Evolutionary conservation across 2,797 vertebrate species (phyloP).

Genomic region (Champsocephalus esox): DNA sequence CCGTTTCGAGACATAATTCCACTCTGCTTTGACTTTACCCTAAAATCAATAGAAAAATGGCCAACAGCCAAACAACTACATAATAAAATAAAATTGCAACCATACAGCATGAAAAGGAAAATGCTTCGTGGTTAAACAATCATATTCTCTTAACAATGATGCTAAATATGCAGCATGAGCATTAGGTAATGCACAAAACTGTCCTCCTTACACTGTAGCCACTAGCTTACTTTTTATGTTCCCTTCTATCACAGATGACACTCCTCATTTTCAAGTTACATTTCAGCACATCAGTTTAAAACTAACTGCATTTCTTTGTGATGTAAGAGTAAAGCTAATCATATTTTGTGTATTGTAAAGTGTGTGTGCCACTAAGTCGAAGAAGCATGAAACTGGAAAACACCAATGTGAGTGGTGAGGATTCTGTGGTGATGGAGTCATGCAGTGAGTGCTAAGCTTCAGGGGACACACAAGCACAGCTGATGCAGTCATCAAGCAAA

Average conservation of each 20-base stretch:
- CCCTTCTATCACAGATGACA: constrained; percentile 1
- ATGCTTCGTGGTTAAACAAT: neutral
- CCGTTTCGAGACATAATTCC: neutral
- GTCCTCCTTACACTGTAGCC: neutral
- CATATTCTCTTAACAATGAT: neutral
- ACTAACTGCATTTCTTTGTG: neutral
- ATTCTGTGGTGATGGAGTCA: constrained; percentile 32
- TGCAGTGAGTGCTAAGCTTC: constrained; percentile 9
- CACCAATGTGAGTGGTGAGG: constrained; percentile 8
- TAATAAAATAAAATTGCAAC: neutral
- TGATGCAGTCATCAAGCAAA: constrained; percentile 11
- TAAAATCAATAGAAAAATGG: neutral
- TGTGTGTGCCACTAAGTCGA: neutral
- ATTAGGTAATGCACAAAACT: neutral
- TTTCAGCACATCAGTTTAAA: constrained; percentile 6
- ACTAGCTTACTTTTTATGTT: neutral
- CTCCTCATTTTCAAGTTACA: neutral
- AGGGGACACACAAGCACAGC: constrained; percentile 32
- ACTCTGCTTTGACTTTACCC: neutral
- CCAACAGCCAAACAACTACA: neutral
- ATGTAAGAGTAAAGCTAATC: constrained; percentile 1
- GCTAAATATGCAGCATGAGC: neutral
- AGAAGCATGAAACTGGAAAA: constrained; percentile 28
- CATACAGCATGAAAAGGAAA: neutral
- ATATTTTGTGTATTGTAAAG: neutral